Evolutionary conservation across 2,113 vertebrate species (phyloP), one percentile per base, ranked within the genome.

Genomic region (Ondatra zibethicus): DNA sequence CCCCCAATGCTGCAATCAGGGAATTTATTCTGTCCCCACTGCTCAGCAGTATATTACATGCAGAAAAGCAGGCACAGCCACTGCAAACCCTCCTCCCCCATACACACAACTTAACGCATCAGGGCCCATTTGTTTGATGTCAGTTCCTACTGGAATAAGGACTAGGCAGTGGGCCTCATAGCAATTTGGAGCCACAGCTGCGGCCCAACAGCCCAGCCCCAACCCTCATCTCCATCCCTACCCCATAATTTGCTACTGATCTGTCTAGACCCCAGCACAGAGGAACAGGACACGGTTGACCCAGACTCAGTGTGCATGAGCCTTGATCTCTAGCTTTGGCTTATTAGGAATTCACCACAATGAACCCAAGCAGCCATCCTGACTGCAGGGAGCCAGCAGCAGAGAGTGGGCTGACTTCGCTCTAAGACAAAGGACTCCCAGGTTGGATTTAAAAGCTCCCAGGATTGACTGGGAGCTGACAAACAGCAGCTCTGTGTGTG

Each of bases 121-220:
- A 95, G 87, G 96, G 96, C 91, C 94, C 94, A 96, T 98, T 98
- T 97, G 96, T 97, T 95, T 98, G 97, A 98, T 97, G 95, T 96
- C 42, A 70, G 97, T 72, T 89, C 95, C 97, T 92, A 91, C 96
- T 73, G 96, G 91, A 97, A 70, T 80, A 11, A 0, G 7, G 73
- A 42, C 95, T 72, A 61, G 91, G 77, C 97, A 7, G 42, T 33
- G 81, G 95, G 94, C 93, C 97, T 95, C 94, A 77, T 65, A 96
- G 97, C 94, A 97, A 98, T 98, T 97, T 98, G 96, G 92, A 98
- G 75, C 58, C 91, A 93, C 98, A 98, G 98, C 98, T 98, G 98
- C 2, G 97, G 75, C 98, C 95, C 92, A 33, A 68, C 76, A 63
- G 88, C 93, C 81, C 42, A 31, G 50, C 68, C 81, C 88, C 88